Percentiles rank a stretch among this genome's conserved stretches.
phyloP scores from a whole-genome alignment of 2,113 vertebrate species.

The Galeopterus variegatus region DNA sequence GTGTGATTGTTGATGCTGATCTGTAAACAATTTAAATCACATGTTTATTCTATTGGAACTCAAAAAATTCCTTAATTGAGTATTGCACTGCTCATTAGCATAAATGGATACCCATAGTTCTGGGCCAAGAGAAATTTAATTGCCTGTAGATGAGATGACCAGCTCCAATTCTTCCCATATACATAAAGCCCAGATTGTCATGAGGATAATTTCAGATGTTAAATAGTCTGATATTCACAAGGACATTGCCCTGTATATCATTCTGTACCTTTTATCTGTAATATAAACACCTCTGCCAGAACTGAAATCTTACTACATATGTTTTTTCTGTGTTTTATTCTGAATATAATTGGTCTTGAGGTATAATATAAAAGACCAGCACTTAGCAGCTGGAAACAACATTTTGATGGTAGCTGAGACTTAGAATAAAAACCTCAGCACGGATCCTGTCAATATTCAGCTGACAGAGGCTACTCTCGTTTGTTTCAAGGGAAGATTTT shows the following conservation, averaged over 20 bases:
- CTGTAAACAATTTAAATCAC: conserved; percentile 82
- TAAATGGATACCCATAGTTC: conserved; percentile 80
- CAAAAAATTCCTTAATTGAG: conserved; percentile 82
- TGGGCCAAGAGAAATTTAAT: conserved; percentile 76
- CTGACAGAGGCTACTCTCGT: conserved; percentile 70
- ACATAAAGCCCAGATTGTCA: conserved; percentile 78
- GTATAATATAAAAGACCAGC: conserved; percentile 55
- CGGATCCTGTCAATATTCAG: conserved; percentile 69
- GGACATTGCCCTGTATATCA: background rate
- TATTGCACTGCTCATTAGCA: conserved; percentile 81
- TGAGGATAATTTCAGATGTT: conserved; percentile 82
- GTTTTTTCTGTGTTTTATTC: conserved; percentile 65
- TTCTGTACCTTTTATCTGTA: conserved; percentile 57
- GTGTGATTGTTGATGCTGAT: conserved; percentile 84
- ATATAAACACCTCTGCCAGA: background rate
- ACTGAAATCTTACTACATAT: conserved; percentile 48
- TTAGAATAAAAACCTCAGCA: background rate
- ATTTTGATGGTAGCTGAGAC: conserved; percentile 65
- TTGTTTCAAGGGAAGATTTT: conserved; percentile 75
- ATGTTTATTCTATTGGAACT: conserved; percentile 85
- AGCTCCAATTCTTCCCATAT: conserved; percentile 74
- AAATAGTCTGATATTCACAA: conserved; percentile 76
- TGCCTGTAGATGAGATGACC: conserved; percentile 77
- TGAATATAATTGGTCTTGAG: conserved; percentile 64
- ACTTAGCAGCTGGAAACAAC: conserved; percentile 66